Evolutionary conservation across 1,140 invertebrate genomes (phyloP), one percentile per base, ranked within the genome.

Genomic region (Nebria ingens): DNA sequence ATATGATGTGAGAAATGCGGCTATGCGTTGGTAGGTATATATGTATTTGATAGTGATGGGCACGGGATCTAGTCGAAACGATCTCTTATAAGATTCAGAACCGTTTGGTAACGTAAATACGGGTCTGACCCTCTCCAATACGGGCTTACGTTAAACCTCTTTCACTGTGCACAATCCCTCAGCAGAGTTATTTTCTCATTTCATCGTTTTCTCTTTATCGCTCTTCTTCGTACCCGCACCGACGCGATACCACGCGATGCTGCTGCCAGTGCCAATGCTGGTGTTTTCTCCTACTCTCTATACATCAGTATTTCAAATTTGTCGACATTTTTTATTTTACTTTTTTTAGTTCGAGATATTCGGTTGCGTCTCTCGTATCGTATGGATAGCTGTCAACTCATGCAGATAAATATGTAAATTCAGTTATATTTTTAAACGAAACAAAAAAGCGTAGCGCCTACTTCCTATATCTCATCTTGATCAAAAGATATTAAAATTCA

Each of bases 161-260:
- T 58, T 50, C 57, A 58, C 54, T 58, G 51, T 52, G 54, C 57
- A 58, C 57, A 58, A 58, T 58, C 57, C 49, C 49, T 52, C 57
- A 55, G 49, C 57, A 56, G 53, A 58, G 57, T 58, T 58, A 58
- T 58, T 58, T 58, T 58, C 57, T 58, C 57, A 58, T 58, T 58
- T 58, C 54, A 50, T 56, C 57, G 57, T 58, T 58, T 58, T 58
- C 57, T 53, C 57, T 58, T 58, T 58, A 58, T 58, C 57, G 57
- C 57, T 58, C 57, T 58, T 58, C 40, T 9, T 45, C 9, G 9
- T 45, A 45, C 9, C 9, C n/a, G 6, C 25, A 12, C 40, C 9
- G 17, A 45, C 13, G 25, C 25, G 25, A 4, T 13, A 29, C 4
- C 25, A 4, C 4, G 25, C 25, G 4, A 29, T 4, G 4, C 25